phyloP scores from a whole-genome alignment of 2,113 vertebrate species.

The Neotragus moschatus region DNA sequence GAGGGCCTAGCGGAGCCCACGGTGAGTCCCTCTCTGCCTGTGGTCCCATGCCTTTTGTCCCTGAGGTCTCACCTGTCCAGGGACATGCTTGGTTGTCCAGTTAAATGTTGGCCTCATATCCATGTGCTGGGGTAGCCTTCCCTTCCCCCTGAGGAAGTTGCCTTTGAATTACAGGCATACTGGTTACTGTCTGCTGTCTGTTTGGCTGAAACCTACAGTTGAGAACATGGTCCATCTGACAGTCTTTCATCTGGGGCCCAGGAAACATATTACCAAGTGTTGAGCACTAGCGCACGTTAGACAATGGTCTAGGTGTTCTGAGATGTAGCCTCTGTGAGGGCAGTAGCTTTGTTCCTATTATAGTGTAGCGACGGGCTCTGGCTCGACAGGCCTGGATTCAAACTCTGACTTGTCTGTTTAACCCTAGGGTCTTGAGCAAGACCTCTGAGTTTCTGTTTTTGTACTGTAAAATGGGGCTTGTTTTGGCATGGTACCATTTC shows the following conservation, averaged over 20 bases:
- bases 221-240: not conserved
- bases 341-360: not conserved
- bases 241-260: not conserved
- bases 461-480: not conserved
- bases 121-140: not conserved
- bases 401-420: not conserved
- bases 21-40: not conserved
- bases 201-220: not conserved
- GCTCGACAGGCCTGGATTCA: not conserved
- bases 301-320: not conserved
- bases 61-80: not conserved
- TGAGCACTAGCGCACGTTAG: rapidly evolving
- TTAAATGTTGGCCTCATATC: not conserved
- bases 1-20: not conserved
- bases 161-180: not conserved
- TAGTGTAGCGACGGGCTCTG: not conserved
- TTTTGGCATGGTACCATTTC: not conserved
- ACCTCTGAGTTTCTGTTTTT: not conserved
- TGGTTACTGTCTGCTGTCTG: not conserved
- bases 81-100: not conserved
- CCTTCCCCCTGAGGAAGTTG: not conserved
- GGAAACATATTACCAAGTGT: no score
- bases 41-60: not conserved
- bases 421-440: not conserved
- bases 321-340: not conserved